These are phyloP conservation scores for Leptobrachium leishanense DNA, from an alignment of 2,113 vertebrate species.

Conservation along the genomic window DNA sequence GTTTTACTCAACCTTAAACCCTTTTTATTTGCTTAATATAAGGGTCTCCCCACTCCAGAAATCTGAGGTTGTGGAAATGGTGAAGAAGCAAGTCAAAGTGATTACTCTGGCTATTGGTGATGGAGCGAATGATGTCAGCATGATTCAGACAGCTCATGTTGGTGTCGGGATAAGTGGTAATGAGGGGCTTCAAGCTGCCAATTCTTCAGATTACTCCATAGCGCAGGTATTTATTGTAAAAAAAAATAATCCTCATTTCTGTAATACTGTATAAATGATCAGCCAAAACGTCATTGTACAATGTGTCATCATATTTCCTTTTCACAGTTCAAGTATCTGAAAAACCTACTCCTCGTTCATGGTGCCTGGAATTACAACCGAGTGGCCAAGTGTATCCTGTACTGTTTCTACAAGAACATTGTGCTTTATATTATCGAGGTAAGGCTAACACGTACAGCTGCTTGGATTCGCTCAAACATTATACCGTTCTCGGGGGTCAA, in stretches of 20 bases:
- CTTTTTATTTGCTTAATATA: slow-evolving; percentile 29
- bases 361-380: slow-evolving; percentile 98
- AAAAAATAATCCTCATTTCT: background rate
- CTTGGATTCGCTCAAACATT: too few species aligned
- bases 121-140: slow-evolving; percentile 95
- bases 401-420: slow-evolving; percentile 99
- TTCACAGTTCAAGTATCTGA: slow-evolving; percentile 96
- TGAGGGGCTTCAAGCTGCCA: slow-evolving; percentile 95
- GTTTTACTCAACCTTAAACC: background rate
- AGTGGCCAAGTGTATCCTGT: slow-evolving; percentile 96
- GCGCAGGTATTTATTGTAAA: slow-evolving; percentile 77
- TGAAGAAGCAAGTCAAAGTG: slow-evolving; percentile 96
- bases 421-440: slow-evolving; percentile 99
- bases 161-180: slow-evolving; percentile 97
- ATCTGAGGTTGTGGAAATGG: slow-evolving; percentile 98
- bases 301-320: slow-evolving; percentile 53
- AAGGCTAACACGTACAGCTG: slow-evolving; percentile 43
- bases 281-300: background rate
- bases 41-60: slow-evolving; percentile 98
- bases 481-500: too few species aligned
- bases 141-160: slow-evolving; percentile 97
- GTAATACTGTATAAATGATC: background rate
- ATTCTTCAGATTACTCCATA: slow-evolving; percentile 98
- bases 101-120: slow-evolving; percentile 95
- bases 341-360: slow-evolving; percentile 94